phyloP scores from a whole-genome alignment of 2,797 vertebrate genomes.

The Ceryle rudis region DNA sequence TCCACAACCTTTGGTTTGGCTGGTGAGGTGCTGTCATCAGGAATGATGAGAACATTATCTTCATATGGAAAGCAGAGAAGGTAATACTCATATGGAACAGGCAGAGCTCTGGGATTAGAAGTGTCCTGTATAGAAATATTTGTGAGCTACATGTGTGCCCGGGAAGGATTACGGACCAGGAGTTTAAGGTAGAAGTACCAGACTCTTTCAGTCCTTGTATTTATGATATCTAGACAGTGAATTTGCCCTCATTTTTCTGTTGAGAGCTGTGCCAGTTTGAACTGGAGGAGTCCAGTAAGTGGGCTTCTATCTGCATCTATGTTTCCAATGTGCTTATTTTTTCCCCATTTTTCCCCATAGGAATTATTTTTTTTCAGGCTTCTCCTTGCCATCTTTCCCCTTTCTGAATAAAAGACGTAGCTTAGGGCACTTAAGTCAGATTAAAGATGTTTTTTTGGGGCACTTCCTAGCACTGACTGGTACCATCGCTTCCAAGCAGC shows the following conservation, averaged over 20 bases:
- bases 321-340: not conserved
- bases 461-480: not conserved
- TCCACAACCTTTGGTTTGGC: not conserved
- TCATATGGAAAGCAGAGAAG: not conserved
- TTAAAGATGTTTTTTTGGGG: not conserved
- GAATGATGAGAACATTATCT: not conserved
- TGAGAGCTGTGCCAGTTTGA: not conserved
- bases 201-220: not conserved
- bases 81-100: not conserved
- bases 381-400: not conserved
- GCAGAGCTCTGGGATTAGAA: not conserved
- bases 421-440: not conserved
- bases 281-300: not conserved
- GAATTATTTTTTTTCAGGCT: not conserved
- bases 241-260: not conserved
- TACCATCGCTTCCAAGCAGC: not conserved
- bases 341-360: not conserved
- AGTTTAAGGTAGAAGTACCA: not conserved
- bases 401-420: not conserved
- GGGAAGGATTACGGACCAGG: not conserved
- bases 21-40: not conserved
- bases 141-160: not conserved
- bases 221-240: constrained; percentile 19
- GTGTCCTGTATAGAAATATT: not conserved
- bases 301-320: not conserved